Evolutionary conservation across 2,113 vertebrate species (phyloP), one percentile per base, ranked within the genome.

Genomic region (Pseudopipra pipra): DNA sequence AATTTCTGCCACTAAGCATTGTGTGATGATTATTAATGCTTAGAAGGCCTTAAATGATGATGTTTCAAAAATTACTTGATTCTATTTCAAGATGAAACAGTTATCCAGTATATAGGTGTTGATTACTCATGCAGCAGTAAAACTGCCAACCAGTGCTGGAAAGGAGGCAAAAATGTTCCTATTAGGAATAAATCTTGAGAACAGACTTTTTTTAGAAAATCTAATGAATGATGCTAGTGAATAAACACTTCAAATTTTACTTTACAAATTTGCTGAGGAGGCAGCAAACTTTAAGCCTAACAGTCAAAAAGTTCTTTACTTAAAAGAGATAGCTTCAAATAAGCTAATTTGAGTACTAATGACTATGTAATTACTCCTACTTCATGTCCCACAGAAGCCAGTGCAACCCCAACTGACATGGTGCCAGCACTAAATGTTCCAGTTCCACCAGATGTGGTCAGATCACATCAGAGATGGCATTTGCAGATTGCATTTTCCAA

Each of bases 201-300:
- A 55, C 5, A 31, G 59, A 55, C 21, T 24, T 37, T 25, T 71
- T 15, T 5, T 12, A 39, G 61, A 47, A 79, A 51, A 20, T 25
- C 19, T 25, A 91, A 76, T 20, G 51, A 19, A n/a, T 30, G 87
- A 13, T 43, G 35, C 23, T 47, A 20, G 2, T 44, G 67, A 49
- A 96, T 30, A 85, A 91, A n/a, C 58, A 89, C 62, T 55, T 93
- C 21, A 83, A 52, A 75, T 58, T 91, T 93, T 65, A 85, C 28
- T 54, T n/a, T 13, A 61, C 8, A 39, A n/a, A n/a, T 68, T 39
- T 39, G 27, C 30, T 74, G 31, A 73, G 24, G 96, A 70, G 31
- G 21, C 43, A 91, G 61, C 58, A 86, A 51, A 62, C 12, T 27
- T 93, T 65, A 87, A 78, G 23, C 61, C 22, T 56, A 87, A 74